Conservation (phyloP, 2,888 invertebrate species). For the Rhagophthalmus giganteus region DNA sequence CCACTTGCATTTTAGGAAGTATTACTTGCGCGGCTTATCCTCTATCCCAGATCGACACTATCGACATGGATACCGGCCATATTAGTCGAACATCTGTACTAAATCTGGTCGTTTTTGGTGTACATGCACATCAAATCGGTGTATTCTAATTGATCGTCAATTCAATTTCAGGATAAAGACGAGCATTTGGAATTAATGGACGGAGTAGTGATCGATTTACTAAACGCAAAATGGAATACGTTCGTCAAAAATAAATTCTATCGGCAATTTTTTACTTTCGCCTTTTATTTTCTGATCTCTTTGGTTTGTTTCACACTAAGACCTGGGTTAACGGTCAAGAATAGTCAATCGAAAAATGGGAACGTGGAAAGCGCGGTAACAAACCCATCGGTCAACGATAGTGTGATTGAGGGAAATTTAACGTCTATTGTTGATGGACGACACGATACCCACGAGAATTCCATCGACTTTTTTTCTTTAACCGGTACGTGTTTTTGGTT, state of each 20-base stretch:
- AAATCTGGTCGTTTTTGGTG: conserved; percentile 95
- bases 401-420: conserved; percentile 15
- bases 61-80: conserved; percentile 84
- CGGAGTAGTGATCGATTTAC: conserved; percentile 88
- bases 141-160: no score
- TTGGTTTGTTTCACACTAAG: conserved; percentile 85
- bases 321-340: conserved; percentile 70
- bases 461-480: conserved; percentile 1
- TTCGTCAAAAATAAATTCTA: conserved; percentile 95
- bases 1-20: conserved; percentile 61
- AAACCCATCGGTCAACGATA: conserved; percentile 2
- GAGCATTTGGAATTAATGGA: conserved; percentile 95
- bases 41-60: conserved; percentile 91
- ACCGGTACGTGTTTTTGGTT: conserved; percentile 7
- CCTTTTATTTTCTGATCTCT: conserved; percentile 87
- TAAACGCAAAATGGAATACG: conserved; percentile 97
- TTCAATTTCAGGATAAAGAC: conserved; percentile 81
- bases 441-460: conserved; percentile 11
- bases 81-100: conserved; percentile 95
- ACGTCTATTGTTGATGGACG: conserved; percentile 14
- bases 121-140: no score
- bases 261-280: conserved; percentile 87
- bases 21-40: conserved; percentile 98
- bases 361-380: conserved; percentile 31
- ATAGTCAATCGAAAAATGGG: conserved; percentile 39